Conservation (phyloP, 2,888 invertebrate species). For the Drosophila meridionalis region DNA sequence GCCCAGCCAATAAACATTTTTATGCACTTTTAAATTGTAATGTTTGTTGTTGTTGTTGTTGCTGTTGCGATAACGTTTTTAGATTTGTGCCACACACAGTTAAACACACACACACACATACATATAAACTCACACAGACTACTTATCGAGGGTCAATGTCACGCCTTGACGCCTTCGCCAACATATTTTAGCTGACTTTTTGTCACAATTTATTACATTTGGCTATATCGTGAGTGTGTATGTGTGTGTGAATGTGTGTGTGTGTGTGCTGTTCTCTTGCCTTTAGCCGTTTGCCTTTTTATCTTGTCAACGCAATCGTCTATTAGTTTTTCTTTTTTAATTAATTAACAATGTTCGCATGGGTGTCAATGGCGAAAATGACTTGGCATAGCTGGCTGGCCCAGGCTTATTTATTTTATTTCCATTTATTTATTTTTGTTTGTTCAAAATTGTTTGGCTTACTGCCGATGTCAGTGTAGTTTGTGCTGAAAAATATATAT, state of each 20-base stretch:
- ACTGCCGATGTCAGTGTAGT: constrained; percentile 2
- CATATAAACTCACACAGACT: constrained; percentile 13
- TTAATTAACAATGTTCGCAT: constrained; percentile 76
- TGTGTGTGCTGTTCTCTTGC: constrained; percentile 44
- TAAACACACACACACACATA: constrained; percentile 23
- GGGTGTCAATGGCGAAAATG: constrained; percentile 73
- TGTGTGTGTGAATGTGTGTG: constrained; percentile 24
- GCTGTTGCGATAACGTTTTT: constrained; percentile 52
- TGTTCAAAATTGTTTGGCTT: constrained; percentile 12
- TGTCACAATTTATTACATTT: constrained; percentile 77
- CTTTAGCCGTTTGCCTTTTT: constrained; percentile 57
- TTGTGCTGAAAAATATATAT: constrained; percentile 9
- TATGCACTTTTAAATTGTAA: constrained; percentile 77
- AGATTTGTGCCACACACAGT: constrained; percentile 66
- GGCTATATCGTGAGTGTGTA: constrained; percentile 29
- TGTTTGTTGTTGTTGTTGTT: constrained; percentile 40
- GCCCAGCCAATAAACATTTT: constrained; percentile 61
- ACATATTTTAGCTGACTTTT: constrained; percentile 64
- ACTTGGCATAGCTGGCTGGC: constrained; percentile 40
- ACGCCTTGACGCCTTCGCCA: constrained; percentile 72
- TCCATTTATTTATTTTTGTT: constrained; percentile 20
- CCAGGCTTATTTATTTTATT: constrained; percentile 25
- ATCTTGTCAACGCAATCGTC: constrained; percentile 77
- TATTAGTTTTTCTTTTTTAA: constrained; percentile 72
- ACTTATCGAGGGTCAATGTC: constrained; percentile 73